Evolutionary conservation across 2,888 invertebrate species (phyloP).

Genomic region (Oxyteleia sp.): DNA sequence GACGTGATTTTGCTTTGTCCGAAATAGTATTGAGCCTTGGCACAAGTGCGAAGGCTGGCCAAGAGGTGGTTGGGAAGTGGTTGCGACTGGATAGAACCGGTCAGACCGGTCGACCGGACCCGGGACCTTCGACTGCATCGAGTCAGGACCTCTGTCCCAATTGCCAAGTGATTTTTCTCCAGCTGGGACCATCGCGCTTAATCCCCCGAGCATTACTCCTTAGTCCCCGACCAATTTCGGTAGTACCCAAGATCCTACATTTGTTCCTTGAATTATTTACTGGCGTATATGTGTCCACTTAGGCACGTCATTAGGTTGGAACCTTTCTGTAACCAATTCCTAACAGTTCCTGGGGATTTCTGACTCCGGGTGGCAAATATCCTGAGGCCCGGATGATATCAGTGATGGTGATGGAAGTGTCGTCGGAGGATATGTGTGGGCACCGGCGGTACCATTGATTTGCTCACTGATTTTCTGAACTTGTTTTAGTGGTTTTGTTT

Average conservation of each 20-base stretch:
- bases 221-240: not conserved
- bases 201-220: not conserved
- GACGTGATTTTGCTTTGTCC: conserved; percentile 11
- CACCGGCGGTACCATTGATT: conserved; percentile 25
- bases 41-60: not conserved
- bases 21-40: conserved; percentile 3
- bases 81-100: conserved; percentile 1
- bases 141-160: conserved; percentile 1
- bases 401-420: conserved; percentile 2
- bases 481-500: too few species aligned
- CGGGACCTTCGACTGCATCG: not conserved
- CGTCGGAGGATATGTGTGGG: not conserved
- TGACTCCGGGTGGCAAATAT: not conserved
- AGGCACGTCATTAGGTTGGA: conserved; percentile 75
- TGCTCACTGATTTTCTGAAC: too few species aligned
- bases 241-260: not conserved
- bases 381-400: not conserved
- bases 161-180: conserved; percentile 7
- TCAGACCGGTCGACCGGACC: not conserved
- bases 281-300: conserved; percentile 76
- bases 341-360: not conserved
- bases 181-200: not conserved
- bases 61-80: conserved; percentile 10
- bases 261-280: conserved; percentile 22
- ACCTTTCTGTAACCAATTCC: conserved; percentile 1